Base-by-base conservation (phyloP, 2,888 invertebrate species). In the Eupithecia centaureata region DNA sequence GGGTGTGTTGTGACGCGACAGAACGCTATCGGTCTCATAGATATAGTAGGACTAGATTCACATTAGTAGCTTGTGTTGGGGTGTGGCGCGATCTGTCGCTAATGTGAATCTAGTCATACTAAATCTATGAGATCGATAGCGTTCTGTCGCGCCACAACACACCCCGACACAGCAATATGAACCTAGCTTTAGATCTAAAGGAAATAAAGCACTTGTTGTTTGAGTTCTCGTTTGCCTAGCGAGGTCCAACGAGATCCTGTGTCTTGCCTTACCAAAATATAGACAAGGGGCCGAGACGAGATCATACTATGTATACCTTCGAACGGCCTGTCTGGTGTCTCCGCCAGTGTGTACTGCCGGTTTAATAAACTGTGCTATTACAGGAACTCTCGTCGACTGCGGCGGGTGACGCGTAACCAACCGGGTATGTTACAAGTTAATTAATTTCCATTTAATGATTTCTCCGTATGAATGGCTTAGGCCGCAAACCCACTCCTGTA, bases 381-480 rank as follows among this genome's bases (percentile, higher is more conserved):
- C 82, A 87, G 87, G 72, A 82, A 80, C 69, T 79, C 82, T 15
- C 74, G 81, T 28, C 79, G 84, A 67, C 71, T 78, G 56, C 84
- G 73, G 76, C 79, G 56, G 73, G 52, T 54, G 61, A 58, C 81
- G 56, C 77, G 76, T 67, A 74, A 73, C 47, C 80, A 77, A 70
- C 67, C 73, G 42, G 83, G 86, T 86, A 77, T 68, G 72, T 57
- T 33, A 57, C 63, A 57, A 64, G 74, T 75, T 68, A 72, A 73
- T 71, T 69, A 70, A 59, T 54, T 65, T 61, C 64, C 47, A 51
- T 60, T n/a, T 10, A 32, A 33, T 57, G 22, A 32, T 18, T 18
- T 13, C 32, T 18, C 33, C 56, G 27, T 27, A 52, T 18, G 18
- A 30, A 28, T 32, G n/a, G 28, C 56, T 28, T 30, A 32, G 28